Percentiles rank a stretch among this genome's conserved stretches.
Evolutionary conservation across 2,888 invertebrate genomes (phyloP).

Genomic region (Ectemnius continuus): DNA sequence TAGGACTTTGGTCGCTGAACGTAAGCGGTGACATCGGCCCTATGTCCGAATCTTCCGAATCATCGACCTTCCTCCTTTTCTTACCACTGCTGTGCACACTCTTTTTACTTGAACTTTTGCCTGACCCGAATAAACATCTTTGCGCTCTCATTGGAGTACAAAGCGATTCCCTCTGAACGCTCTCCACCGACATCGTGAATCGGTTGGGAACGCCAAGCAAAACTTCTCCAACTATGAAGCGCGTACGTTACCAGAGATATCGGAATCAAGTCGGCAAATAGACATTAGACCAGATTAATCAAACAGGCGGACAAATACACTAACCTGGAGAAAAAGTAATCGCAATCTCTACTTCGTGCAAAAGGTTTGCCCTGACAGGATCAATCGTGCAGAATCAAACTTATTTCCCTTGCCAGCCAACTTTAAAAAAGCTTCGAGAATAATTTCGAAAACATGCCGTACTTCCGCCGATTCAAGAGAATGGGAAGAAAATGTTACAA

Average conservation of each 20-base stretch:
- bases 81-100: conserved; percentile 54
- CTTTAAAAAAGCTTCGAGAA: background rate
- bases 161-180: conserved; percentile 53
- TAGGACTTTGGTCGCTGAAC: conserved; percentile 61
- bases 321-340: background rate
- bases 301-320: background rate
- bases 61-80: conserved; percentile 4
- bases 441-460: background rate
- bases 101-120: conserved; percentile 61
- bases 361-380: too few relatives aligned
- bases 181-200: conserved; percentile 55
- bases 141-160: conserved; percentile 65
- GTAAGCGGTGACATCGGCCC: conserved; percentile 72
- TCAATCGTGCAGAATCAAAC: too few relatives aligned
- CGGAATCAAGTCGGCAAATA: background rate
- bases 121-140: conserved; percentile 59
- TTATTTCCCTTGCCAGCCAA: too few relatives aligned
- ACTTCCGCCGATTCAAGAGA: background rate
- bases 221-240: too few relatives aligned
- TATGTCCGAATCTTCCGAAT: conserved; percentile 70
- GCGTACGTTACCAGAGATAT: background rate
- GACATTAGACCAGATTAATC: background rate
- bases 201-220: background rate
- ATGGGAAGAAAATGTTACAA: background rate
- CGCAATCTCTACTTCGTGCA: too few relatives aligned